Percentiles rank a stretch among this genome's conserved stretches.
phyloP scores from a whole-genome alignment of 2,113 vertebrate genomes.

The Planiliza haematocheilus region DNA sequence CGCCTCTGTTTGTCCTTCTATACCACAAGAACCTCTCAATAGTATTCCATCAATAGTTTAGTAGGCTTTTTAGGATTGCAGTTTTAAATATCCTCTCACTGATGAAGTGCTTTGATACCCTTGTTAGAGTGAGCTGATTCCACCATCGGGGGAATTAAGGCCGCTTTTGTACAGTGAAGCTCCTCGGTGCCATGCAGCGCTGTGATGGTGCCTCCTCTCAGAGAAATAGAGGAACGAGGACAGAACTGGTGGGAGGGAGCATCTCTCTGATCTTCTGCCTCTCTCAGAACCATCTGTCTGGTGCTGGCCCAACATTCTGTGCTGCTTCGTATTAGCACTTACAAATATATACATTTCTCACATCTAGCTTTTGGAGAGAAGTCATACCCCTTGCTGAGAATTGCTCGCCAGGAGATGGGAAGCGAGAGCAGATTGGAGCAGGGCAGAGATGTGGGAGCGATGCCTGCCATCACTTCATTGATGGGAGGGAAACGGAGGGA shows the following conservation, averaged over 20 bases:
- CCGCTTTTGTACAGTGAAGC: constrained; percentile 55
- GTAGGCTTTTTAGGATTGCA: constrained; percentile 27
- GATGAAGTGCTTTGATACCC: constrained; percentile 71
- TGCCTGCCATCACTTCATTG: constrained; percentile 51
- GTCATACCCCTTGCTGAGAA: constrained; percentile 56
- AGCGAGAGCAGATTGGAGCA: constrained; percentile 72
- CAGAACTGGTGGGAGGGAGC: constrained; percentile 53
- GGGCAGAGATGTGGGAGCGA: constrained; percentile 48
- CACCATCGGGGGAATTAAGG: constrained; percentile 61
- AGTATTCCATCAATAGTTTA: constrained; percentile 21
- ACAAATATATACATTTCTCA: constrained; percentile 82
- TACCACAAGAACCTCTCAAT: constrained; percentile 4
- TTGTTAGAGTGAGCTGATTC: constrained; percentile 65
- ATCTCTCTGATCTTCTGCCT: constrained; percentile 74
- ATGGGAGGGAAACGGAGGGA: constrained; percentile 2
- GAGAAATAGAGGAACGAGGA: constrained; percentile 57
- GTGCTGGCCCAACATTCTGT: constrained; percentile 68
- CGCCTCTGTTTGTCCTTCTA: constrained; percentile 39
- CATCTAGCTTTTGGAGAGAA: constrained; percentile 59
- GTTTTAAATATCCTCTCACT: constrained; percentile 59
- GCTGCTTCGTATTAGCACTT: constrained; percentile 74
- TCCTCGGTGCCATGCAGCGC: constrained; percentile 49
- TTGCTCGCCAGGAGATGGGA: constrained; percentile 62
- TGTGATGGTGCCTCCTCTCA: constrained; percentile 60
- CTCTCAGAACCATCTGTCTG: constrained; percentile 82